phyloP scores from a whole-genome alignment of 2,888 invertebrate genomes.

The Lochmaea capreae region DNA sequence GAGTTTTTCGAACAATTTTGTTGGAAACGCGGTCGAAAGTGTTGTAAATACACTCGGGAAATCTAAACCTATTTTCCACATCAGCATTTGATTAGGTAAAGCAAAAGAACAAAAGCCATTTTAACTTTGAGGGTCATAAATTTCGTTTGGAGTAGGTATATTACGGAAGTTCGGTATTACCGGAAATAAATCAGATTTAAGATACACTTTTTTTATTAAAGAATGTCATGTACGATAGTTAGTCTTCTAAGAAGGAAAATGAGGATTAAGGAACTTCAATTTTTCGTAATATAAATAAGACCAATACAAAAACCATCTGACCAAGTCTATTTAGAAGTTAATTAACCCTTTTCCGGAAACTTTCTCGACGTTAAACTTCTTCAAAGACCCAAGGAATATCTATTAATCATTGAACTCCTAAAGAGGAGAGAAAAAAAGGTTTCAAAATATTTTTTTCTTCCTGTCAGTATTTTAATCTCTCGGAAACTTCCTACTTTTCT shows the following conservation, averaged over 20 bases:
- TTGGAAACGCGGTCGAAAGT: constrained; percentile 37
- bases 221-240: not conserved
- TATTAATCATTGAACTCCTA: constrained; percentile 29
- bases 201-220: not conserved
- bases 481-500: no score
- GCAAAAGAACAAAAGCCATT: constrained; percentile 48
- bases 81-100: constrained; percentile 45
- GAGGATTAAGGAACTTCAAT: no score
- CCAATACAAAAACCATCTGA: not conserved
- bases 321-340: not conserved
- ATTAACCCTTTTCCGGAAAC: constrained; percentile 29
- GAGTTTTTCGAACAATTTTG: constrained; percentile 44
- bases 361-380: constrained; percentile 15
- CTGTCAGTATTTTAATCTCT: no score
- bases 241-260: no score
- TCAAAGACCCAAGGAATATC: constrained; percentile 28
- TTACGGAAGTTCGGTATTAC: constrained; percentile 39
- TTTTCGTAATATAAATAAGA: constrained; percentile 4
- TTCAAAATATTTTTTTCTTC: constrained; percentile 8
- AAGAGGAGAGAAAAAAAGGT: not conserved
- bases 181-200: constrained; percentile 28
- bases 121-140: constrained; percentile 40
- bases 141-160: constrained; percentile 31
- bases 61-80: constrained; percentile 46
- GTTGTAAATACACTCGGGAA: constrained; percentile 45